Base-by-base conservation (phyloP, 2,113 vertebrate genomes). In the Menidia beryllina region DNA sequence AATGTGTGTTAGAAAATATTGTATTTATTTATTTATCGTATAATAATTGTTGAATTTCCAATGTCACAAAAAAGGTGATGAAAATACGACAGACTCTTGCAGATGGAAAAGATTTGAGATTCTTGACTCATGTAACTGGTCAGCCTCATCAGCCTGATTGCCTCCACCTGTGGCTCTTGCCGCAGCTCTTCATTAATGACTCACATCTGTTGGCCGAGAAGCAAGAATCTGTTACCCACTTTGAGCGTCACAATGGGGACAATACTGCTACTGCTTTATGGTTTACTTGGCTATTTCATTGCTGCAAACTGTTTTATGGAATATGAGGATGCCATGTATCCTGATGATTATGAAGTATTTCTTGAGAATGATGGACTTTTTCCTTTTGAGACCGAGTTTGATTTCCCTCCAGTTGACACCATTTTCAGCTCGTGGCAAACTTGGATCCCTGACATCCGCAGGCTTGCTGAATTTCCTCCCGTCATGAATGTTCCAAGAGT, bases 371-470 rank as follows among this genome's bases (percentile, higher is more conserved):
- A 47, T 0, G 14, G 17, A 5, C 71, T 15, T 57, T 51, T 77
- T 71, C 77, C 79, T 0, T 57, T 76, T 41, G 50, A 77, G 4
- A 19, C 49, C 14, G 17, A 41, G 19, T 59, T 79, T 26, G 72
- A 69, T 17, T 54, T 83, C 2, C 3, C 39, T 45, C 43, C 70
- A 0, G 70, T 49, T 21, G 59, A 80, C 30, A 23, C 36, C n/a
- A n/a, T 85, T 48, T 81, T 88, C 45, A 82, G 73, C 61, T 84
- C 87, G 21, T 82, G 77, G 88, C 14, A 0, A 13, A 41, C 15
- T 12, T 34, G 4, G 48, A 24, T 0, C 2, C 84, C 73, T n/a
- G 77, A 71, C 2, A 57, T 83, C 7, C 49, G 58, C 25, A 12
- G 39, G 66, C 27, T 78, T 0, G 8, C 56, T 7, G 69, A 77